Base-by-base conservation (phyloP, 2,888 invertebrate genomes). In the Caenorhabditis imperialis region DNA sequence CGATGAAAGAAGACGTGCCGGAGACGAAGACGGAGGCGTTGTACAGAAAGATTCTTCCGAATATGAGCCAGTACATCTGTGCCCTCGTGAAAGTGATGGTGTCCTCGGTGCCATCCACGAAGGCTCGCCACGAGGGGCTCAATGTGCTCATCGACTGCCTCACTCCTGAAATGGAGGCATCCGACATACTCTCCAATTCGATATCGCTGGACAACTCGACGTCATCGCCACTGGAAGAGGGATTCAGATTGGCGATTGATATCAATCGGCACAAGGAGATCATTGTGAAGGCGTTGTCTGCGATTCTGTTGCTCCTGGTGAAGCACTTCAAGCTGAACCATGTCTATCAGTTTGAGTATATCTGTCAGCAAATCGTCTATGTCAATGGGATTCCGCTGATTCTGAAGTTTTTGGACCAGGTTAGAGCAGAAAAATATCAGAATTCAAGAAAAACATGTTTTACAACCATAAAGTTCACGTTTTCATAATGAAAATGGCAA, bases 341-440 rank as follows among this genome's bases (percentile, higher is more conserved):
- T 90, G 92, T 98, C 48, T 99, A 97, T 89, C 99, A 99, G 88
- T 99, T 98, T 27, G 99, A 99, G 90, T 98, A 95, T 88, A 95
- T 98, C 93, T 95, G 96, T 1, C 97, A 99, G 89, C 97, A 99
- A 90, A 91, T 86, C 12, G 82, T 99, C 10, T 98, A 98, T 90
- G 98, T 98, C 70, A 99, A 99, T 89, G 99, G 98, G 88, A 96
- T 99, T 89, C 99, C 99, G 0, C 90, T 99, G 75, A 95, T 99
- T 20, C 91, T 99, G 60, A 99, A 99, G 89, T 99, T 99, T 90
- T 94, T 99, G 89, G 99, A 99, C 90, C 98, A 99, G 90, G 75
- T 63, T 35, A 51, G 48, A 37, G 5, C n/a, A n/a, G 40, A 16
- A 40, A 40, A 40, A 8, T 16, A 8, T 40, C 5, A 6, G 40